Evolutionary conservation across 2,888 invertebrate genomes (phyloP), one percentile per base, ranked within the genome.

Genomic region (Junonia oenone): DNA sequence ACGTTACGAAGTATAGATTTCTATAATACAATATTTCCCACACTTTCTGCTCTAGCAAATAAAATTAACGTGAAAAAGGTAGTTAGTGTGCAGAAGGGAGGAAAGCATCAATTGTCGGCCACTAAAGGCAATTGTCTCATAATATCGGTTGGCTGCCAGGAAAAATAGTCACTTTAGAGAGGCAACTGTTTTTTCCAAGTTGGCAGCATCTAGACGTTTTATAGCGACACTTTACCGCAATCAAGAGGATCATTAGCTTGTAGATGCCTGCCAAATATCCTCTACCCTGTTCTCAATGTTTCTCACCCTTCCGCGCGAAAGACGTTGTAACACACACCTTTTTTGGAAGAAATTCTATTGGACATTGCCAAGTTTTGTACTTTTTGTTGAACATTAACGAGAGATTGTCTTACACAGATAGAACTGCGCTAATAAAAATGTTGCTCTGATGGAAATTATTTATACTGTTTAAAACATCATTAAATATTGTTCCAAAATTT

Each of bases 191-290:
- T 86, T 83, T 83, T 81, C 81, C 77, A 78, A 83, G 78, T 90
- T 90, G 89, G 89, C 89, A 89, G 79, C 84, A 83, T 76, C 74
- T 74, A 80, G 84, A 83, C 83, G 80, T 80, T 86, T 87, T 86
- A 87, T 83, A 78, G 88, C 81, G 83, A 84, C 88, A 83, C 82
- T 90, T 90, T 82, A 82, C 88, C 88, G 75, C 87, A 90, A 90
- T 89, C 87, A 88, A 83, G 79, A 73, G 87, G 85, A 87, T 90
- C 88, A 90, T 90, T 90, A 90, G 87, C 83, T 78, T 75, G 82
- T 78, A 82, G 81, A 82, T 78, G 84, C 78, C 87, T 87, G 90
- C 89, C 89, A 90, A 90, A 89, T 89, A 85, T 87, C 83, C 84
- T 83, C 78, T 71, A 81, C 77, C 81, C 76, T 69, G 73, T 71